Evolutionary conservation across 2,113 vertebrate species (phyloP).

Genomic region (Bucco capensis): DNA sequence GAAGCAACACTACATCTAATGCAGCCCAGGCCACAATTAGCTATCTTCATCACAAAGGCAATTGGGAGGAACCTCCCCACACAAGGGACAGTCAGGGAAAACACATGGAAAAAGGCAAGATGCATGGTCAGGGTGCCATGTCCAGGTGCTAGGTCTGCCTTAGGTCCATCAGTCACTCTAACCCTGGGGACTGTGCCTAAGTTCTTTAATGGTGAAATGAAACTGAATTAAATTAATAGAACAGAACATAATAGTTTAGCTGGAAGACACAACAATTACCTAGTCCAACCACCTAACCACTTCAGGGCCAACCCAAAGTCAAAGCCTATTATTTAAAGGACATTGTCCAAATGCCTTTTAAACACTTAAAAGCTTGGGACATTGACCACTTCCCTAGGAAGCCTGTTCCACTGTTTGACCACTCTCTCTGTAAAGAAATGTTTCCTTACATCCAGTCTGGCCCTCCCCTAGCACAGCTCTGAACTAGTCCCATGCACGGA

Average conservation of each 20-base stretch:
- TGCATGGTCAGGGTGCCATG: accelerated
- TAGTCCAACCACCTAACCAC: background rate
- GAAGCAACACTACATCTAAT: background rate
- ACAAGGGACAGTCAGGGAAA: accelerated
- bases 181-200: background rate
- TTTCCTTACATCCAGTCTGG: background rate
- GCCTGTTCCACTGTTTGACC: background rate
- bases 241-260: background rate
- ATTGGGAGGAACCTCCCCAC: background rate
- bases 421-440: background rate
- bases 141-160: background rate
- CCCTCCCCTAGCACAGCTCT: background rate
- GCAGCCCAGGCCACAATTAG: background rate
- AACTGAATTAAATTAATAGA: background rate
- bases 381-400: accelerated
- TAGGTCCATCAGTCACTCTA: background rate
- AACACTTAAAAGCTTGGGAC: background rate
- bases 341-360: background rate
- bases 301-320: background rate
- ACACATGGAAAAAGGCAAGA: background rate
- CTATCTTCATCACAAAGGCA: accelerated
- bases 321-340: background rate
- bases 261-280: background rate
- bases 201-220: background rate
- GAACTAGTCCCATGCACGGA: background rate